Percentiles rank a stretch among this genome's conserved stretches.
phyloP scores from a whole-genome alignment of 2,888 invertebrate genomes.

The Pyrgus malvae region DNA sequence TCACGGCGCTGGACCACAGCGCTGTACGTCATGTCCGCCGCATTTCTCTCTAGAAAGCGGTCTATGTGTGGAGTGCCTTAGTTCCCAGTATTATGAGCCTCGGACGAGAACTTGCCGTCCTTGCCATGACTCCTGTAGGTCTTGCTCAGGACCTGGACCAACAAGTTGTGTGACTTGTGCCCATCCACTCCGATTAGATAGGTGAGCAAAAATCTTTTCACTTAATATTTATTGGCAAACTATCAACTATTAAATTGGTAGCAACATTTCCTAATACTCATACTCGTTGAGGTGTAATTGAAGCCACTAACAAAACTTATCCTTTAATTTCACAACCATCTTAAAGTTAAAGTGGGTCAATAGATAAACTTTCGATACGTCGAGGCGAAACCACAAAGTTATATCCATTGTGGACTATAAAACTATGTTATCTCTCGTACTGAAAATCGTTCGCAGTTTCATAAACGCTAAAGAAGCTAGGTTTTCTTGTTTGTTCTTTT shows the following conservation, averaged over 20 bases:
- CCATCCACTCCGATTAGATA: conserved; percentile 86
- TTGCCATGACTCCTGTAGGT: conserved; percentile 86
- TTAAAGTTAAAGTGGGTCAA: conserved; percentile 16
- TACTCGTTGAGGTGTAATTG: too few relatives aligned
- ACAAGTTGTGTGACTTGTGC: conserved; percentile 87
- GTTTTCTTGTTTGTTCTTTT: conserved; percentile 5
- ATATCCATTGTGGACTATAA: conserved; percentile 17
- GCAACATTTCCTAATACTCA: too few relatives aligned
- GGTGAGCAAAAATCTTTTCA: conserved; percentile 55
- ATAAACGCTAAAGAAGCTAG: conserved; percentile 3
- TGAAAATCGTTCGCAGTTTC: conserved; percentile 14
- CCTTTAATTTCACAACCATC: not conserved
- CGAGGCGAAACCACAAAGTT: conserved; percentile 16
- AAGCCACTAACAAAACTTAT: not conserved
- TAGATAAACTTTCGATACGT: conserved; percentile 14
- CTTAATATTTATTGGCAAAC: too few relatives aligned
- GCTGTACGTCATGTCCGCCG: conserved; percentile 87
- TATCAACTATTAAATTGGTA: too few relatives aligned
- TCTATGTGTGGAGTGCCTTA: conserved; percentile 88
- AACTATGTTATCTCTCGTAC: conserved; percentile 8
- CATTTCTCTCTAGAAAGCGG: conserved; percentile 87
- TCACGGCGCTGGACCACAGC: conserved; percentile 89
- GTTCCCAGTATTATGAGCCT: conserved; percentile 87
- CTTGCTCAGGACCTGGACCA: conserved; percentile 87
- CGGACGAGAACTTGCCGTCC: conserved; percentile 86